phyloP scores from a whole-genome alignment of 92 coral and sea anemone species.

The Blastomussa wellsi region DNA sequence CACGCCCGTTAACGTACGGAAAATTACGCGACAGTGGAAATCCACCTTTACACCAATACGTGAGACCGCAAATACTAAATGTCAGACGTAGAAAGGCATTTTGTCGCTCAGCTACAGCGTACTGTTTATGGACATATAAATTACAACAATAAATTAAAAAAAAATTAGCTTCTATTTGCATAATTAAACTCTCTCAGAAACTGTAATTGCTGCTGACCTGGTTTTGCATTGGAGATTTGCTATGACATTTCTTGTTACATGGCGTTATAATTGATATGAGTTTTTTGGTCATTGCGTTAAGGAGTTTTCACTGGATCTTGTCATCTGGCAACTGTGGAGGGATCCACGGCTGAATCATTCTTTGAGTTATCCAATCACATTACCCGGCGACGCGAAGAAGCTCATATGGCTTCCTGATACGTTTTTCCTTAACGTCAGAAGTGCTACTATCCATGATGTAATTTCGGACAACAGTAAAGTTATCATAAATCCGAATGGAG shows the following conservation, averaged over 20 bases:
- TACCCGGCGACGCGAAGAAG: constrained; percentile 59
- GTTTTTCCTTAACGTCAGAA: constrained; percentile 74
- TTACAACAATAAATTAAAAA: no score
- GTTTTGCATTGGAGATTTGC: no score
- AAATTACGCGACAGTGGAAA: no score
- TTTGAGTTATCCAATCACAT: constrained; percentile 34
- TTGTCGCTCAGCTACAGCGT: no score
- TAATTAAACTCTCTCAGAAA: no score
- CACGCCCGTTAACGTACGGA: no score
- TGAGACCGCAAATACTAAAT: no score
- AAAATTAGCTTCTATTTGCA: no score
- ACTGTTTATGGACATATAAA: no score
- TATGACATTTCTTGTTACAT: neutral
- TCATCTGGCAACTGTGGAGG: constrained; percentile 72
- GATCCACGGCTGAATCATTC: constrained; percentile 76
- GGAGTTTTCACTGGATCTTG: constrained; percentile 86
- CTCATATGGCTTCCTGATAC: constrained; percentile 94
- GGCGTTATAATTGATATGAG: neutral
- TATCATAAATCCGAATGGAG: constrained; percentile 48
- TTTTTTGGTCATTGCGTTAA: neutral
- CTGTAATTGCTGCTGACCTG: no score
- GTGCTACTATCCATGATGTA: constrained; percentile 67
- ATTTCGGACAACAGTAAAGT: constrained; percentile 63
- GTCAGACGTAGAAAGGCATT: no score
- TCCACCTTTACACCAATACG: no score